Percentiles rank a stretch among this genome's conserved stretches.
Evolutionary conservation across 2,113 vertebrate genomes (phyloP).

Genomic region (Cygnus atratus): DNA sequence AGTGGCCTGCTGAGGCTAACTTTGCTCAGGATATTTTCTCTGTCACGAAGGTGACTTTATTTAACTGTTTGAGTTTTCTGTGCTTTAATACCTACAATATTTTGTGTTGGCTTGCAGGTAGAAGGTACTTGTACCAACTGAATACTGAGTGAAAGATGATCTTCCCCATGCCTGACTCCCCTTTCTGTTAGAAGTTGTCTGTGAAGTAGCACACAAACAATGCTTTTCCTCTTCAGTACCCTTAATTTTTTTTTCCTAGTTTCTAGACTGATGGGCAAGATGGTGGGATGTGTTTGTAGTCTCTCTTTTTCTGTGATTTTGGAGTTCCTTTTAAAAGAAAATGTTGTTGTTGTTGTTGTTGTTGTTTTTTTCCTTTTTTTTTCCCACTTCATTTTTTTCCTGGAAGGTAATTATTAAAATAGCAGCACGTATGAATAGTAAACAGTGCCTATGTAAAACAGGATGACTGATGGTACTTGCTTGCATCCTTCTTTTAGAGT

Average conservation of each 20-base stretch:
- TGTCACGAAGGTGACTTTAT: constrained; percentile 7
- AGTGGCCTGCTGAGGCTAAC: constrained; percentile 53
- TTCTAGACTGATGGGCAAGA: background rate
- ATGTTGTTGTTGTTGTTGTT: too few species aligned
- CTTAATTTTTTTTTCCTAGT: background rate
- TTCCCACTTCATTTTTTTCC: background rate
- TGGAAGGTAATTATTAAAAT: background rate
- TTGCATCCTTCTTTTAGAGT: background rate
- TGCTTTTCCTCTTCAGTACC: background rate
- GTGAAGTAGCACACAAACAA: background rate
- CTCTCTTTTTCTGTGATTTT: background rate
- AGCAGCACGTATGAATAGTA: background rate
- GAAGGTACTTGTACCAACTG: background rate
- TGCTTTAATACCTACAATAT: background rate
- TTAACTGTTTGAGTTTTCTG: background rate
- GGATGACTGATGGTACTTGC: background rate
- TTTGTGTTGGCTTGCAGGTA: background rate
- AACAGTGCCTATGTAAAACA: background rate
- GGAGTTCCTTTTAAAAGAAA: background rate
- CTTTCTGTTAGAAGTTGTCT: background rate
- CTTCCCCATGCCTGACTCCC: background rate
- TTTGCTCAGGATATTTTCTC: constrained; percentile 32
- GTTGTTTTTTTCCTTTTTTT: too few species aligned
- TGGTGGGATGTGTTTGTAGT: background rate
- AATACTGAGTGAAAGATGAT: background rate